phyloP scores from a whole-genome alignment of 2,797 vertebrate genomes.

The Xenentodon cancila region DNA sequence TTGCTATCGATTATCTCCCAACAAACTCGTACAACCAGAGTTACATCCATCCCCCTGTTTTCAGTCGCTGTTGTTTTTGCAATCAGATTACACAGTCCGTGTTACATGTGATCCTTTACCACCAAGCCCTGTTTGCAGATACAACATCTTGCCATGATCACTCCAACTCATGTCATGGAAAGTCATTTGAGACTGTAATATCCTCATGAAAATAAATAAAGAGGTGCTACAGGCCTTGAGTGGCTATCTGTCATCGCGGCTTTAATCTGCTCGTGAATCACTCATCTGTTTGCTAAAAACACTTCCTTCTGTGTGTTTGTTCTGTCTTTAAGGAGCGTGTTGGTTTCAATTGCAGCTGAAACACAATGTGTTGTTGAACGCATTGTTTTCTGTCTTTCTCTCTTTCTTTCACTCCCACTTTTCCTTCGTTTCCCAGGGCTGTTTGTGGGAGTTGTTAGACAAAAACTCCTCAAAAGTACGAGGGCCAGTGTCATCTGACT shows the following conservation, averaged over 20 bases:
- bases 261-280: constrained; percentile 29
- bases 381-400: constrained; percentile 48
- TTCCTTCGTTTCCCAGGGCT: constrained; percentile 23
- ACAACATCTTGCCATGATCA: not conserved
- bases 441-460: constrained; percentile 30
- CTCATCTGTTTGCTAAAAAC: constrained; percentile 47
- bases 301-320: constrained; percentile 52
- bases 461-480: constrained; percentile 41
- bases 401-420: constrained; percentile 30
- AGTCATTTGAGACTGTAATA: not conserved
- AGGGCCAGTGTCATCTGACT: constrained; percentile 20
- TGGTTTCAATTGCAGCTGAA: constrained; percentile 70
- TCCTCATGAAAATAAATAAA: too few relatives aligned
- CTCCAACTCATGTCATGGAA: not conserved
- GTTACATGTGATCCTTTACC: not conserved
- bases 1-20: not conserved
- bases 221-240: too few relatives aligned
- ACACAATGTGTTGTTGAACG: constrained; percentile 49
- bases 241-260: constrained; percentile 1
- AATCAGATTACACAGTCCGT: not conserved
- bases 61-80: constrained; percentile 1
- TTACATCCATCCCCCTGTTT: not conserved
- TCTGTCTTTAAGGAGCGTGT: constrained; percentile 56
- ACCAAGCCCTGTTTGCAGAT: constrained; percentile 1
- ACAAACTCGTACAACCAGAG: not conserved